Evolutionary conservation across 2,113 vertebrate species (phyloP), one percentile per base, ranked within the genome.

Genomic region (Notechis scutatus): DNA sequence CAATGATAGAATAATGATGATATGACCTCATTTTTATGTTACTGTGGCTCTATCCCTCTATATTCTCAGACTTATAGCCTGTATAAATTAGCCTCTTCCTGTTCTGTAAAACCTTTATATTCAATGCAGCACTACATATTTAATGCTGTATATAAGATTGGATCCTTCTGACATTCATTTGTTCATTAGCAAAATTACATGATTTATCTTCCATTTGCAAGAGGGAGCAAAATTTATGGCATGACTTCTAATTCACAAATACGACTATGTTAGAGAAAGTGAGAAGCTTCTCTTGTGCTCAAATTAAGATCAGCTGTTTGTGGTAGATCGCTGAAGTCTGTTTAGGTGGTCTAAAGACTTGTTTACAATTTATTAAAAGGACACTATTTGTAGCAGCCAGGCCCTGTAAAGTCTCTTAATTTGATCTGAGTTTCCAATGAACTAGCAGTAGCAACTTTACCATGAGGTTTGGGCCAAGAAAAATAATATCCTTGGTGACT

Each of bases 341-440:
- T 93, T 96, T 88, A 94, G 74, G 90, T 55, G 11, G 95, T 92
- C 92, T 94, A 94, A 97, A 96, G 96, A 95, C 92, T 90, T 88
- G 93, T 96, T 96, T 92, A 91, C 92, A 94, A 93, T 95, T 96
- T 93, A 92, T 91, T 95, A 87, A 93, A 92, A 92, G 89, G 91
- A 96, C 94, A 94, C 92, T 81, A 59, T 93, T 95, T 42, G 7
- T 93, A 93, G 94, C 93, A 97, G 95, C 95, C 95, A 95, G 93
- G 92, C 96, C 96, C 94, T 96, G 97, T 96, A 95, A 98, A 95
- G 96, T 93, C 97, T 95, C 96, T 96, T 97, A 97, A 98, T 98
- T 98, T 97, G 97, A 97, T 97, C 97, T 96, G 96, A 97, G 97
- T 98, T 98, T 97, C 97, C 96, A 98, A 97, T 98, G 97, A 98